Conservation (phyloP, 2,113 vertebrate genomes). For the Hirundichthys speculiger region DNA sequence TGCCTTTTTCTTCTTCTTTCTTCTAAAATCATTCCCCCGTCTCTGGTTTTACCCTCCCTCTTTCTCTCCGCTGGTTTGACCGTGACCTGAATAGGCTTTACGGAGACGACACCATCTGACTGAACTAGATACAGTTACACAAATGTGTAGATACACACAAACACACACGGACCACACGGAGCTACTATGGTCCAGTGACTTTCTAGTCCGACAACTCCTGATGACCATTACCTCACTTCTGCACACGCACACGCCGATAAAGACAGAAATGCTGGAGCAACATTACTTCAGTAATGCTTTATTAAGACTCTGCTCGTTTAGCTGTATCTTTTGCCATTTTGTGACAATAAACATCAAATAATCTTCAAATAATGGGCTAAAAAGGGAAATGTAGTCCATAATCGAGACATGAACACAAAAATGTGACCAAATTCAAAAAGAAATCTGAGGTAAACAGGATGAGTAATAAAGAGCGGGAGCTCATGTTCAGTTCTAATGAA, state of each 20-base stretch:
- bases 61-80: slow-evolving; percentile 54
- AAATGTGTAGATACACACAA: slow-evolving; percentile 30
- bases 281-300: slow-evolving; percentile 1
- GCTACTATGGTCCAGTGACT: slow-evolving; percentile 18
- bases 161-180: slow-evolving; percentile 15
- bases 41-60: background rate
- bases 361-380: no score
- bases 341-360: no score
- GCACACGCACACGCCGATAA: background rate
- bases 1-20: slow-evolving; percentile 19
- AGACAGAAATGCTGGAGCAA: background rate
- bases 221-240: slow-evolving; percentile 24
- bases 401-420: no score
- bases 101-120: slow-evolving; percentile 65
- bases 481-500: no score
- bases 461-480: no score
- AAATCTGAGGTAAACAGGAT: no score
- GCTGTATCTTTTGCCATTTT: no score
- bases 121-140: slow-evolving; percentile 76
- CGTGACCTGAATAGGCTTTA: slow-evolving; percentile 77
- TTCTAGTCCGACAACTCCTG: slow-evolving; percentile 29
- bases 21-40: background rate
- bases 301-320: no score
- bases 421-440: no score
- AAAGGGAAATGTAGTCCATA: no score